Conservation (phyloP, 2,113 vertebrate genomes). For the Cyanoderma ruficeps region DNA sequence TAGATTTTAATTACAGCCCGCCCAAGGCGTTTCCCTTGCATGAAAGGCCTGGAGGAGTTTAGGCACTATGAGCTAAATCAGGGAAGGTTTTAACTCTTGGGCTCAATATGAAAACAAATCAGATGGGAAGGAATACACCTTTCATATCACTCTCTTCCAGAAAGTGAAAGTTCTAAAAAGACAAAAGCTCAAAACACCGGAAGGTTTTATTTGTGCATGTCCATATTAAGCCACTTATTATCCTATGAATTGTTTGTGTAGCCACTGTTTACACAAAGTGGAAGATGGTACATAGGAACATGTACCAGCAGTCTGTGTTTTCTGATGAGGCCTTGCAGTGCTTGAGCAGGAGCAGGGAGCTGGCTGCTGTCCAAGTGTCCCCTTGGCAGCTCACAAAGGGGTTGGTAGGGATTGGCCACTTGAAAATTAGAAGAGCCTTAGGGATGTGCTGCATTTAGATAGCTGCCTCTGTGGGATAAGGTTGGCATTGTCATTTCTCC, state of each 20-base stretch:
- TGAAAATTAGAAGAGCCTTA: neutral
- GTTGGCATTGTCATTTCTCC: neutral
- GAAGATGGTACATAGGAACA: slow-evolving; percentile 1
- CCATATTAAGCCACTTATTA: slow-evolving; percentile 33
- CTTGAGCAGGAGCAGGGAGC: neutral
- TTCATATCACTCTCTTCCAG: neutral
- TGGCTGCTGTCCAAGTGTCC: fast-evolving
- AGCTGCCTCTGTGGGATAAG: neutral
- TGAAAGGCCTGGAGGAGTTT: neutral
- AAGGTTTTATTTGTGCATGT: slow-evolving; percentile 53
- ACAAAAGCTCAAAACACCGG: slow-evolving; percentile 10
- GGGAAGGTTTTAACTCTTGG: neutral
- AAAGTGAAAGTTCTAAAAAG: slow-evolving; percentile 1
- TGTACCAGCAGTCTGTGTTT: neutral
- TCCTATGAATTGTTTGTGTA: slow-evolving; percentile 22
- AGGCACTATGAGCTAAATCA: neutral
- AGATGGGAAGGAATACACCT: neutral
- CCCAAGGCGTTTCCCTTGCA: neutral
- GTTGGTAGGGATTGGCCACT: neutral
- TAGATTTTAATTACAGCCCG: neutral
- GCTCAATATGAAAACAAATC: neutral
- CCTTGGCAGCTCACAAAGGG: fast-evolving
- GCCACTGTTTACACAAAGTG: slow-evolving; percentile 6
- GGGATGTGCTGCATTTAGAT: neutral
- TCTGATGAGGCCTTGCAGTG: neutral